A percentile compares a stretch with the other conserved stretches of the same genome.
Conservation (phyloP, 2,888 invertebrate genomes). For the Cepaea hortensis region DNA sequence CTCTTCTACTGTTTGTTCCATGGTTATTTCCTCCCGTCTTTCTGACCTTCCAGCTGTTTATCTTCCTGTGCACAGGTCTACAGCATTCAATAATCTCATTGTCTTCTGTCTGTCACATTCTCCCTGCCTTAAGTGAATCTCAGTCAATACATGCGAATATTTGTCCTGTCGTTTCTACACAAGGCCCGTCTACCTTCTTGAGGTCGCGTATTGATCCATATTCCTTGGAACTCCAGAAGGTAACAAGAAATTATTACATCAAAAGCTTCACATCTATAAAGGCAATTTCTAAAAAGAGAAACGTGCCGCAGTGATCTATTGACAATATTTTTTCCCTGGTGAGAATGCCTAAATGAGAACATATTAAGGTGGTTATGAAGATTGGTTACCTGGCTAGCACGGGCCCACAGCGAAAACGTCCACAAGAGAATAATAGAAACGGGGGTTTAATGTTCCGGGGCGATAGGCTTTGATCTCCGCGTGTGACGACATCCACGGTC, state of each 20-base stretch:
- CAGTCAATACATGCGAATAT: too few species aligned
- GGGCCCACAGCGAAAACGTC: neutral
- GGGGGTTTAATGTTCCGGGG: neutral
- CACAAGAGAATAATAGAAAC: neutral
- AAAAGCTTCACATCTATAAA: neutral
- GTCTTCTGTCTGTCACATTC: too few species aligned
- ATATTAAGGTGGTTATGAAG: neutral
- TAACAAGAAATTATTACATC: neutral
- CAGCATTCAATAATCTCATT: too few species aligned
- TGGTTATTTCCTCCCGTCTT: too few species aligned
- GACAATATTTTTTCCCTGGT: neutral
- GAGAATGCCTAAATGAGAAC: neutral
- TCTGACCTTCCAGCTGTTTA: too few species aligned
- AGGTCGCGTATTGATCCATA: too few species aligned
- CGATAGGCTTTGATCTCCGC: neutral
- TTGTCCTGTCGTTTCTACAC: too few species aligned
- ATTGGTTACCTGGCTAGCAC: neutral
- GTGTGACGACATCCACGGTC: slow-evolving; percentile 13
- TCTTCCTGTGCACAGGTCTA: too few species aligned
- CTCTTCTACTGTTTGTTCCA: too few species aligned
- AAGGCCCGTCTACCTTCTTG: too few species aligned
- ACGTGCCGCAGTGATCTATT: neutral
- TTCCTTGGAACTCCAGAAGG: too few species aligned
- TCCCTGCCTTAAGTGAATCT: too few species aligned
- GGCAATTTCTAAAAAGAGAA: neutral